Conservation (phyloP, 2,888 invertebrate species). For the Trimorus sp. region DNA sequence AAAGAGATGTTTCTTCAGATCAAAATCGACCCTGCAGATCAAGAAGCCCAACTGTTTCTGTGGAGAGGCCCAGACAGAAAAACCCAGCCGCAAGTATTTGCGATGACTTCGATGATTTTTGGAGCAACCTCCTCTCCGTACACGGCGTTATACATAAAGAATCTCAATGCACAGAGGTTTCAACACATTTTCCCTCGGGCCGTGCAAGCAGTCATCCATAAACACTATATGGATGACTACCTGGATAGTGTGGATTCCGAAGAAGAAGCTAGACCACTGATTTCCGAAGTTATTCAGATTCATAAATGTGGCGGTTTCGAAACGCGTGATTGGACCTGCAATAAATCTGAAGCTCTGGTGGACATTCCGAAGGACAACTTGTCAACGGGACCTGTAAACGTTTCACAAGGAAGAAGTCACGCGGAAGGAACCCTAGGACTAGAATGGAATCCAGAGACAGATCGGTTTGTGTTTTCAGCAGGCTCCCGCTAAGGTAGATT, state of each 20-base stretch:
- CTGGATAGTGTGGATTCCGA: conserved; percentile 61
- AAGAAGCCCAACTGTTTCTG: conserved; percentile 65
- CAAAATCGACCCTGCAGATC: conserved; percentile 66
- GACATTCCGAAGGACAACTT: too few relatives aligned
- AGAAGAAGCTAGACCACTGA: too few relatives aligned
- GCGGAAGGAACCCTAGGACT: too few relatives aligned
- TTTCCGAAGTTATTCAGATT: too few relatives aligned
- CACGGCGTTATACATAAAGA: conserved; percentile 67
- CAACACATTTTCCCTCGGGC: conserved; percentile 62
- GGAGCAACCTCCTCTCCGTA: conserved; percentile 28
- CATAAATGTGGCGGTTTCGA: too few relatives aligned
- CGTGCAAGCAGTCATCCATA: conserved; percentile 64
- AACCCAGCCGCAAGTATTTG: conserved; percentile 47
- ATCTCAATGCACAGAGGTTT: conserved; percentile 65
- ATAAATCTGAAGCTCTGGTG: too few relatives aligned
- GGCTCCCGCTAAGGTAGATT: too few relatives aligned
- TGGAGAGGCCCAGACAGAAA: conserved; percentile 46
- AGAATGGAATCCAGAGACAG: too few relatives aligned
- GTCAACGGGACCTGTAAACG: too few relatives aligned
- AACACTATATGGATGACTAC: conserved; percentile 73
- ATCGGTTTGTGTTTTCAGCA: too few relatives aligned
- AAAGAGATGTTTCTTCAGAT: conserved; percentile 74
- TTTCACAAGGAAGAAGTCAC: too few relatives aligned
- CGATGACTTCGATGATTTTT: conserved; percentile 61
- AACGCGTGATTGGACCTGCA: too few relatives aligned